Evolutionary conservation across 1,140 invertebrate genomes (phyloP), one percentile per base, ranked within the genome.

Genomic region (Drosophila dunni): DNA sequence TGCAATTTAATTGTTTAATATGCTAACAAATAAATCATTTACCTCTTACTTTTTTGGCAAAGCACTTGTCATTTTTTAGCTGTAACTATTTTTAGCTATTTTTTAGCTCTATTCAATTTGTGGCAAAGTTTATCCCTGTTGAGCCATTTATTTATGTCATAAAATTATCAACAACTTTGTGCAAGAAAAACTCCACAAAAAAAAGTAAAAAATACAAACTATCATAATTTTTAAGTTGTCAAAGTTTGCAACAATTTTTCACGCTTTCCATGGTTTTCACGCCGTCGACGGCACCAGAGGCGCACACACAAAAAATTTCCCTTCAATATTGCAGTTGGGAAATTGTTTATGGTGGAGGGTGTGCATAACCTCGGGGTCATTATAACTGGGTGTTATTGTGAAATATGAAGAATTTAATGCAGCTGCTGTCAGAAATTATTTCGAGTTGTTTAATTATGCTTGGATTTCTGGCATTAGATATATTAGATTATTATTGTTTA

Each of bases 181-280:
- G 65, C 38, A 40, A 24, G 33, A 53, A 50, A 65, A 54, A 38
- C 29, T 3, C 24, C 24, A 2, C 24, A 29, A 29, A 29, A 29
- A 29, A 29, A 29, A 29, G 6, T 4, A 29, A 3, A 29, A 29
- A 29, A 29, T 29, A 29, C 75, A 85, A 29, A 79, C 81, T 78
- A 86, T 86, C 75, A 85, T 81, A 81, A 86, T 78, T 85, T 72
- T 81, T 63, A 69, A 65, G 66, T 79, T 85, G 81, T 85, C 81
- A 85, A 85, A 85, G 81, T 85, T 85, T 85, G 81, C 75, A 86
- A 67, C 82, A 85, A 85, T 85, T 85, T 85, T 85, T 85, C 81
- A 85, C 78, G 81, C 72, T 85, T 85, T 29, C 24, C 24, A 29
- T 29, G 24, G 24, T 29, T 29, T 84, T 84, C 77, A 82, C 61